phyloP scores from a whole-genome alignment of 2,888 invertebrate genomes.

The Drosophila putrida region DNA sequence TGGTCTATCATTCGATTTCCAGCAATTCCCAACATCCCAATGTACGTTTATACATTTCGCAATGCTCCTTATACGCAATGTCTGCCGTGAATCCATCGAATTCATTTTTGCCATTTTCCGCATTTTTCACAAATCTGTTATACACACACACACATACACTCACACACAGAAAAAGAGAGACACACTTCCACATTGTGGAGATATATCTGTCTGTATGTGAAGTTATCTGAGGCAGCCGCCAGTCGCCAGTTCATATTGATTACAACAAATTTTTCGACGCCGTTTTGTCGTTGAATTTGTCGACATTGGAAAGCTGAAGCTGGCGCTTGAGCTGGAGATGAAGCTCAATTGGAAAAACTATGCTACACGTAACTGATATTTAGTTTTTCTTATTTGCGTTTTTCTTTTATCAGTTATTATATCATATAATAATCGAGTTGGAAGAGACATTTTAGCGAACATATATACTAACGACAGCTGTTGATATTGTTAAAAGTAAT shows the following conservation, averaged over 20 bases:
- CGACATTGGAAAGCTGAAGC: conserved; percentile 28
- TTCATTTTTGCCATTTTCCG: conserved; percentile 79
- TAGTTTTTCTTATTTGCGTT: conserved; percentile 24
- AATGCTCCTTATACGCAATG: conserved; percentile 60
- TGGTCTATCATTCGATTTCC: conserved; percentile 33
- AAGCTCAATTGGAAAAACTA: conserved; percentile 43
- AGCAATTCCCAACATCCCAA: conserved; percentile 49
- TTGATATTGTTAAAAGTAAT: no score
- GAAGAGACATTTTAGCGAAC: no score
- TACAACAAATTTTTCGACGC: conserved; percentile 79
- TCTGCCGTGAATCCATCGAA: conserved; percentile 71
- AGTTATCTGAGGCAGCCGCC: conserved; percentile 74
- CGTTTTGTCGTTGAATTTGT: conserved; percentile 68
- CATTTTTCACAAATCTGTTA: conserved; percentile 80
- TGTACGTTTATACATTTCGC: conserved; percentile 58
- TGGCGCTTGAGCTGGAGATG: conserved; percentile 20
- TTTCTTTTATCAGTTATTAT: conserved; percentile 18
- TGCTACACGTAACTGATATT: conserved; percentile 52
- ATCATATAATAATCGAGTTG: background rate
- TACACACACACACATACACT: conserved; percentile 37
- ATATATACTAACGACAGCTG: no score
- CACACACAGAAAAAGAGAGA: conserved; percentile 2
- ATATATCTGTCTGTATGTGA: conserved; percentile 55
- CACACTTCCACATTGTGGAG: conserved; percentile 28
- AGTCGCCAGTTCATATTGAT: conserved; percentile 80